Conservation (phyloP, 35 echinoderm and acorn worm species). For the Apostichopus californicus region DNA sequence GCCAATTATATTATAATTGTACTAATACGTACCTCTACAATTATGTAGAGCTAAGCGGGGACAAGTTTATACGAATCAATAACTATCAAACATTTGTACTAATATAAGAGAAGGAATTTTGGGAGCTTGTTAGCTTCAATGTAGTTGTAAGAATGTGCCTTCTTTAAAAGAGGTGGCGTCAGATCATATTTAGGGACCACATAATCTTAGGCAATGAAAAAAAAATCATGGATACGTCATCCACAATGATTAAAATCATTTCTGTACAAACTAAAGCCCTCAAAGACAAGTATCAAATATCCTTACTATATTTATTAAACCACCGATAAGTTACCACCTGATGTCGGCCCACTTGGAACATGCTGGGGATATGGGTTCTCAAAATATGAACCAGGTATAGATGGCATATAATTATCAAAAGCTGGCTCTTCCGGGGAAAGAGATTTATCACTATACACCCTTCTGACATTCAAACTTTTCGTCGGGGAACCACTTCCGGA, state of each 20-base stretch:
- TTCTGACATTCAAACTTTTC: conserved; percentile 28
- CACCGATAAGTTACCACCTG: conserved; percentile 30
- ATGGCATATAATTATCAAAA: conserved; percentile 90
- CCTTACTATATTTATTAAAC: background rate
- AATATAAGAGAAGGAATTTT: too few relatives aligned
- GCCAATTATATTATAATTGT: too few relatives aligned
- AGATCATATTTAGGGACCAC: background rate
- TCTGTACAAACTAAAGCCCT: background rate
- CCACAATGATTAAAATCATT: background rate
- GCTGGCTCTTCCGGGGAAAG: conserved; percentile 82
- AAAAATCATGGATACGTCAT: background rate
- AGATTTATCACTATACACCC: conserved; percentile 75
- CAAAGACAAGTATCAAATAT: background rate
- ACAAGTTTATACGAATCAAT: too few relatives aligned
- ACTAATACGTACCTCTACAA: too few relatives aligned
- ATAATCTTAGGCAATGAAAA: background rate
- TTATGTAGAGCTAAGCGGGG: too few relatives aligned
- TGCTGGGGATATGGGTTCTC: conserved; percentile 66
- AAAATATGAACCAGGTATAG: conserved; percentile 85
- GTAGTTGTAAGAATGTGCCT: too few relatives aligned
- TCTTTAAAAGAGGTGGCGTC: background rate
- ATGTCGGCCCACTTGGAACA: background rate
- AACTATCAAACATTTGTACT: too few relatives aligned
- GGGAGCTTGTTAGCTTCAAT: too few relatives aligned
- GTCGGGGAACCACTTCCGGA: conserved; percentile 66